These are phyloP conservation scores for Dinothrombium tinctorium DNA, from an alignment of 1,140 invertebrate species.

Conservation along the genomic window DNA sequence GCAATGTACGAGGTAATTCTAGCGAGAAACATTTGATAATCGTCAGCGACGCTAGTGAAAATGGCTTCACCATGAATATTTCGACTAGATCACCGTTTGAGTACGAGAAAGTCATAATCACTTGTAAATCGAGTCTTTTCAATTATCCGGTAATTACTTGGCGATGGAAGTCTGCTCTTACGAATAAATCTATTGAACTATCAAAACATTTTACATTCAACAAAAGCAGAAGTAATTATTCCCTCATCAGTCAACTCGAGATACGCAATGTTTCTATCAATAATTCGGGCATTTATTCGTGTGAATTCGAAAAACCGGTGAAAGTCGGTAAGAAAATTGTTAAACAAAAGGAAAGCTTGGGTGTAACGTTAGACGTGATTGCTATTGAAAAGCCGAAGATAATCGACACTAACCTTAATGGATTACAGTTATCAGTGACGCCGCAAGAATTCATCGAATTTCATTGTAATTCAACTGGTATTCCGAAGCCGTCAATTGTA, in stretches of 20 bases:
- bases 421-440: too few relatives aligned
- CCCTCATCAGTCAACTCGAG: background rate
- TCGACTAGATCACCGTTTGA: conserved; percentile 11
- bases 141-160: conserved; percentile 12
- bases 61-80: conserved; percentile 12
- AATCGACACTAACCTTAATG: conserved; percentile 14
- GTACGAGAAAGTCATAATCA: conserved; percentile 8
- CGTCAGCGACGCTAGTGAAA: conserved; percentile 4
- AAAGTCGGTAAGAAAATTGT: too few relatives aligned
- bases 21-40: too few relatives aligned
- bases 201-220: background rate
- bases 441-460: conserved; percentile 12
- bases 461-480: conserved; percentile 11
- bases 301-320: too few relatives aligned
- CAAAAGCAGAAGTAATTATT: background rate
- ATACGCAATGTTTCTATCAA: background rate
- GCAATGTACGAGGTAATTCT: too few relatives aligned
- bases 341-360: background rate
- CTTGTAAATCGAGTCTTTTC: conserved; percentile 13
- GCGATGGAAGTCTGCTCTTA: background rate
- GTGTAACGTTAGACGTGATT: background rate
- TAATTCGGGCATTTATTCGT: background rate
- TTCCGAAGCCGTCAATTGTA: conserved; percentile 11
- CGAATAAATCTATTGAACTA: background rate
- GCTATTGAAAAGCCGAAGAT: conserved; percentile 6